Conservation (phyloP, 2,888 invertebrate species). For the Melanostoma scalare region DNA sequence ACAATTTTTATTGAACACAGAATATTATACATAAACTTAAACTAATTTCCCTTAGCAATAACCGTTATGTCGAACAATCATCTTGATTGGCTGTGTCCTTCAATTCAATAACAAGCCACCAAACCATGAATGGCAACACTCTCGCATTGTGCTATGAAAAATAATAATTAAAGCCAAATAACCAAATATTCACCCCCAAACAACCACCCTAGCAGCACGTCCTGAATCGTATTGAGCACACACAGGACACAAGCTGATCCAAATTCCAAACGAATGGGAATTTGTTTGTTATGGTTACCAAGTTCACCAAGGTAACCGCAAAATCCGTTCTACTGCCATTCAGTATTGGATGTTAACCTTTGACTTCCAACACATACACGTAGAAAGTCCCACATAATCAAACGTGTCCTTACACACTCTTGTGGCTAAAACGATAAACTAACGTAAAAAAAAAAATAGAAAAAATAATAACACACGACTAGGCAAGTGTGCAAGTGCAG, state of each 20-base stretch:
- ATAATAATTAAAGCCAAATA: conserved; percentile 4
- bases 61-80: too few relatives aligned
- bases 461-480: not conserved
- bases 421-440: conserved; percentile 13
- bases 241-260: not conserved
- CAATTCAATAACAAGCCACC: not conserved
- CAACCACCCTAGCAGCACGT: conserved; percentile 1
- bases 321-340: conserved; percentile 66
- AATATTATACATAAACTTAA: too few relatives aligned
- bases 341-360: conserved; percentile 46
- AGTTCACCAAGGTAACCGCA: conserved; percentile 74
- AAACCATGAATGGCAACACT: conserved; percentile 34
- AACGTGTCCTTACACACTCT: conserved; percentile 35
- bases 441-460: conserved; percentile 12
- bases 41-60: too few relatives aligned
- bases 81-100: not conserved
- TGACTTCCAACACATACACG: conserved; percentile 38
- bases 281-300: conserved; percentile 74
- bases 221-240: conserved; percentile 46
- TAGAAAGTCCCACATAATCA: conserved; percentile 29
- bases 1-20: too few relatives aligned
- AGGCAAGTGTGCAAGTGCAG: conserved; percentile 30
- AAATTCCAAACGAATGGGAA: conserved; percentile 23
- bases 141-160: not conserved
- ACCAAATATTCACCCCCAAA: conserved; percentile 6